These are phyloP conservation scores for Shargacucullia verbasci DNA, from an alignment of 2,888 invertebrate species.

Conservation along the genomic window DNA sequence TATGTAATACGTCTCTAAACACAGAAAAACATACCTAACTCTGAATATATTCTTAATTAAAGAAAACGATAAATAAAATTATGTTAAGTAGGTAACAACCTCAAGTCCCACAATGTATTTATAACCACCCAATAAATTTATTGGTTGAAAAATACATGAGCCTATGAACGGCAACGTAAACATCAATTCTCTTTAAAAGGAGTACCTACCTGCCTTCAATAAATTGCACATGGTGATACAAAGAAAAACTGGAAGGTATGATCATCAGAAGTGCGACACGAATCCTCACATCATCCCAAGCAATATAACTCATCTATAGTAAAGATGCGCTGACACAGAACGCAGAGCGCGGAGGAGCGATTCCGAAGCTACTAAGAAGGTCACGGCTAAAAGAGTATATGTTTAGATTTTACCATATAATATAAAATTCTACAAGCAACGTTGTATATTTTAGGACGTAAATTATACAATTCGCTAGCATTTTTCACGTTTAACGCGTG, in stretches of 20 bases:
- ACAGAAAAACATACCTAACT: too few relatives aligned
- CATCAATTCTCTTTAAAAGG: slow-evolving; percentile 40
- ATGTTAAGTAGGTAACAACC: slow-evolving; percentile 23
- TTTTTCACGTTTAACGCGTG: too few relatives aligned
- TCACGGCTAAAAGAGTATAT: too few relatives aligned
- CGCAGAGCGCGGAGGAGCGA: slow-evolving; percentile 11
- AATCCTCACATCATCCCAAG: slow-evolving; percentile 4
- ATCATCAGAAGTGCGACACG: slow-evolving; percentile 22
- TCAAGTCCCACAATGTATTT: slow-evolving; percentile 31
- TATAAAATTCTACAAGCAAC: too few relatives aligned
- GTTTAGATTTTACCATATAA: too few relatives aligned
- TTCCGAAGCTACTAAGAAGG: neutral
- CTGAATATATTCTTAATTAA: neutral
- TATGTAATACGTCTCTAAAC: too few relatives aligned
- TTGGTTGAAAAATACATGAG: slow-evolving; percentile 43
- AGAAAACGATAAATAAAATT: slow-evolving; percentile 1
- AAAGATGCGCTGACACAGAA: slow-evolving; percentile 12
- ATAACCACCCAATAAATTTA: slow-evolving; percentile 40
- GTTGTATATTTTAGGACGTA: too few relatives aligned
- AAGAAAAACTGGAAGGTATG: slow-evolving; percentile 44
- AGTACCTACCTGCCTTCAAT: slow-evolving; percentile 20
- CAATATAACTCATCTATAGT: slow-evolving; percentile 26
- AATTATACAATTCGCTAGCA: too few relatives aligned
- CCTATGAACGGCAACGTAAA: slow-evolving; percentile 28
- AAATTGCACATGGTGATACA: slow-evolving; percentile 38